Conservation (phyloP, 2,797 vertebrate genomes). For the Percopsis omiscomaycus region DNA sequence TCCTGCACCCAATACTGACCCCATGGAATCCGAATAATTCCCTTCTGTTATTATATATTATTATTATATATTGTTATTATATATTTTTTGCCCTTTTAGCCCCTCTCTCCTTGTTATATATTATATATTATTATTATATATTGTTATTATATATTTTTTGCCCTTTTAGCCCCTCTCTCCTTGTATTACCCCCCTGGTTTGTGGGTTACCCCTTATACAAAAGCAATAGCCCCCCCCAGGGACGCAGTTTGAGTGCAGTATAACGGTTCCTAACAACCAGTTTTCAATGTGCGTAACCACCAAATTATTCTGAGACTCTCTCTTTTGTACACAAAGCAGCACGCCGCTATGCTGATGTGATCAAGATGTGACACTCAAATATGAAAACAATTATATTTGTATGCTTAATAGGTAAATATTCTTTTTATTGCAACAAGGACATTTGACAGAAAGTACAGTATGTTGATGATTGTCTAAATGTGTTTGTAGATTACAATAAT, state of each 20-base stretch:
- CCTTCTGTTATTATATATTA: too few relatives aligned
- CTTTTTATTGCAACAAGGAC: too few relatives aligned
- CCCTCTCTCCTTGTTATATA: neutral
- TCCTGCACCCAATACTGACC: neutral
- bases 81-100: neutral
- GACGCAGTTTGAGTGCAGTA: neutral
- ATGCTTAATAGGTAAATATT: too few relatives aligned
- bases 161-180: neutral
- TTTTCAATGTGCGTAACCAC: constrained; percentile 5
- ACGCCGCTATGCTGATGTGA: constrained; percentile 2
- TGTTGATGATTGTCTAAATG: too few relatives aligned
- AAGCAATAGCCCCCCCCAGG: neutral
- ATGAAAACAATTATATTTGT: too few relatives aligned
- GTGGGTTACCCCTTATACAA: constrained; percentile 13
- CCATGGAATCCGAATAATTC: constrained; percentile 1
- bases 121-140: too few relatives aligned
- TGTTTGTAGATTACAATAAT: too few relatives aligned
- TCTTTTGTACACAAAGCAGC: neutral
- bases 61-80: too few relatives aligned
- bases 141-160: neutral
- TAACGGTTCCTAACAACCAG: constrained; percentile 17
- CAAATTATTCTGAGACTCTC: constrained; percentile 15
- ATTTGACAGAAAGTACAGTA: too few relatives aligned
- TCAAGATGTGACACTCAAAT: neutral
- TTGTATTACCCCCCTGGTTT: constrained; percentile 27